A percentile compares a stretch with the other conserved stretches of the same genome.
Evolutionary conservation across 2,113 vertebrate species (phyloP).

Genomic region (Solea senegalensis): DNA sequence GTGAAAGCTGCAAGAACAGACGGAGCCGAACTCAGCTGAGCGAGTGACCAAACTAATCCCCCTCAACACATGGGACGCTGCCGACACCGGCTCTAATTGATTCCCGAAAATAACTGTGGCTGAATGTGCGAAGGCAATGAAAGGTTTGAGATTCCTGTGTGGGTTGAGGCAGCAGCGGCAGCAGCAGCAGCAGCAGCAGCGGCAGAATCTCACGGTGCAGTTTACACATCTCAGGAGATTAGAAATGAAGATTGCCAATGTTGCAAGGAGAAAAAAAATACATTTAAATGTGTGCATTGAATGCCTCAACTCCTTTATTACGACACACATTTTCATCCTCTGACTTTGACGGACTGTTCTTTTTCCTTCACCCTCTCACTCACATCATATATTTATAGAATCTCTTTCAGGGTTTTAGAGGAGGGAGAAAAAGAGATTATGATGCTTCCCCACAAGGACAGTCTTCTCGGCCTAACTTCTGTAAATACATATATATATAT

Average conservation of each 20-base stretch:
- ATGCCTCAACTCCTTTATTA: conserved; percentile 16
- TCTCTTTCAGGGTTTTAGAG: conserved; percentile 72
- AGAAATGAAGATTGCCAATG: conserved; percentile 84
- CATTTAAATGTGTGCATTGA: conserved; percentile 16
- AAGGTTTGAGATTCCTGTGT: conserved; percentile 86
- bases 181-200: conserved; percentile 82
- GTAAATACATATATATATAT: background rate
- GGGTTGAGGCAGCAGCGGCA: conserved; percentile 76
- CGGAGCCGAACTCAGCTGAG: conserved; percentile 82
- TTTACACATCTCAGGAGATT: conserved; percentile 76
- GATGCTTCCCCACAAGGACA: conserved; percentile 83
- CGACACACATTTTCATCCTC: conserved; percentile 74
- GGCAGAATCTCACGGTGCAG: conserved; percentile 84
- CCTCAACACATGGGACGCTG: conserved; percentile 84
- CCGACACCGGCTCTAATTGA: conserved; percentile 91
- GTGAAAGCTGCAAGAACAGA: conserved; percentile 77
- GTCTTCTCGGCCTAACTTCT: conserved; percentile 86
- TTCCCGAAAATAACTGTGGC: conserved; percentile 84
- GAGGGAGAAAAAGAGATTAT: conserved; percentile 91
- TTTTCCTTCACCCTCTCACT: conserved; percentile 57
- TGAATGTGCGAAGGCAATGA: conserved; percentile 86
- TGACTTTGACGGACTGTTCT: conserved; percentile 79
- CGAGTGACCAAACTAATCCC: conserved; percentile 87
- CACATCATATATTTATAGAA: conserved; percentile 91
- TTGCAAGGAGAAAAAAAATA: conserved; percentile 7